Evolutionary conservation across 1,140 invertebrate genomes (phyloP), one percentile per base, ranked within the genome.

Genomic region (Dufourea novaeangliae): DNA sequence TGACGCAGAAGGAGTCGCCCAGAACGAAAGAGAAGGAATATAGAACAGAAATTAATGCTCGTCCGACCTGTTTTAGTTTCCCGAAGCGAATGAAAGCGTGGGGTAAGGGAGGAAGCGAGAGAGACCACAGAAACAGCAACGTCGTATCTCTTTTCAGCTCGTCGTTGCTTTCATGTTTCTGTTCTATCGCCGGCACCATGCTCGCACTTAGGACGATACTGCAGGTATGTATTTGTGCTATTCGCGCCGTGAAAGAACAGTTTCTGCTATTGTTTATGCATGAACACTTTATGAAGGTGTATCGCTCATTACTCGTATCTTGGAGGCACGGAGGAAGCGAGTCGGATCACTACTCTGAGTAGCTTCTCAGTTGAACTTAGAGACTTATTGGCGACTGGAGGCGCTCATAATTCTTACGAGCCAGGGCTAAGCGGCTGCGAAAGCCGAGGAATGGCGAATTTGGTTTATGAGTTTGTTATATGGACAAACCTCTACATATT

Each of bases 241-340:
- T 3, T 17, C 4, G 2, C 11, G 5, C 41, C 59, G 72, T 41
- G 12, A 32, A 77, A 62, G 34, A 77, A 71, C 44, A 34, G n/a
- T 63, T 62, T 71, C 75, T 32, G 41, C 57, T 25, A 71, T 62
- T 62, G 67, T 70, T 71, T 71, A 77, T 77, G 71, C 75, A 63
- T 44, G 74, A 77, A 8, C 32, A 11, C 25, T 39, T 22, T 14
- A 14, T 44, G 62, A 34, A 75, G 67, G 27, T 39, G 50, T 56
- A n/a, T 46, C 39, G 29, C 4, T n/a, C 14, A 14, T 34, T 20
- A 11, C n/a, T 12, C 46, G 46, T 17, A 17, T 1, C 3, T 17
- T 25, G 11, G 29, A n/a, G 39, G 39, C 20, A 10, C n/a, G 52
- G 20, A 5, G 20, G 17, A 46, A 6, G 11, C 17, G 1, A 8